A percentile compares a stretch with the other conserved stretches of the same genome.
Evolutionary conservation across 2,797 vertebrate species (phyloP).

Genomic region (Zalophus californianus): DNA sequence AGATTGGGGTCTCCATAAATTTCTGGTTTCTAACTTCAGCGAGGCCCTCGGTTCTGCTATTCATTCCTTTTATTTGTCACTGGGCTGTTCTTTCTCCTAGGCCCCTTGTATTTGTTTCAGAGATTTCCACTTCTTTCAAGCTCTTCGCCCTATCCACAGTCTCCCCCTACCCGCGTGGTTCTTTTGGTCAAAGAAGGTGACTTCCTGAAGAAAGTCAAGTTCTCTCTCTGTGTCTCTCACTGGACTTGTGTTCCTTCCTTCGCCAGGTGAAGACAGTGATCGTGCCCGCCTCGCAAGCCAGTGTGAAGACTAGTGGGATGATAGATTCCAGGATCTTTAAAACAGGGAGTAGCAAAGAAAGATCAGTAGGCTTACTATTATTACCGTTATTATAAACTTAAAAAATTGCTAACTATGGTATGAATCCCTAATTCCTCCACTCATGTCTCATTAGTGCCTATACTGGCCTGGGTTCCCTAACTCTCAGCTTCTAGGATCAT

Average conservation of each 20-base stretch:
- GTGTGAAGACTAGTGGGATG: background rate
- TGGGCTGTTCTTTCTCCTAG: background rate
- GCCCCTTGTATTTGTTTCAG: background rate
- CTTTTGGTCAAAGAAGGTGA: background rate
- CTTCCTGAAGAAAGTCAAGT: background rate
- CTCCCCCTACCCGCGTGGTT: background rate
- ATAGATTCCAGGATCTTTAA: background rate
- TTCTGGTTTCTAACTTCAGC: constrained; percentile 18
- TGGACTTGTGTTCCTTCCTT: background rate
- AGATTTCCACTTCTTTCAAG: background rate
- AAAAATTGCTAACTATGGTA: background rate
- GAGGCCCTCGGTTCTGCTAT: background rate
- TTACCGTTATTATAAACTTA: background rate
- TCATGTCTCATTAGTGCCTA: background rate
- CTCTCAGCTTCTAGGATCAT: background rate
- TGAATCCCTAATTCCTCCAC: background rate
- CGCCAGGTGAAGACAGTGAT: background rate
- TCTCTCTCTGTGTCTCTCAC: background rate
- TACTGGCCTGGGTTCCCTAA: background rate
- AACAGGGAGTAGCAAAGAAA: background rate
- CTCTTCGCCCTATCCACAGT: background rate
- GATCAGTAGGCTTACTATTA: background rate
- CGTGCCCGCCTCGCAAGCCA: background rate
- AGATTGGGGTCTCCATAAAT: constrained; percentile 39
- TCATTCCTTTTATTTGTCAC: constrained; percentile 30